A percentile compares a stretch with the other conserved stretches of the same genome.
Evolutionary conservation across 2,888 invertebrate species (phyloP).

Genomic region (Palloptera scutellata): DNA sequence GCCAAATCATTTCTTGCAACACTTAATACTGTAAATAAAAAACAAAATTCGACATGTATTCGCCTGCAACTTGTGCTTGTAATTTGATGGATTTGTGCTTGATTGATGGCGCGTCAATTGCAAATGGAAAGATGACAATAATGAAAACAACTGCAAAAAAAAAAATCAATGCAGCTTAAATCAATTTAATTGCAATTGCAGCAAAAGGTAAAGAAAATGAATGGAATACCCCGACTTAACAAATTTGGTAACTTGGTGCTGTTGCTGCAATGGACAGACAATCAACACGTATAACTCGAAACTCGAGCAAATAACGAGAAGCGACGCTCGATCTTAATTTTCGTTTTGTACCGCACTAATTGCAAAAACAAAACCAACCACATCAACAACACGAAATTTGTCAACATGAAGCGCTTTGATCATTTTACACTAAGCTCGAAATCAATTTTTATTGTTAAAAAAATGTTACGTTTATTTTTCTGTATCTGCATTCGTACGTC

Average conservation of each 20-base stretch:
- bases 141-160: not conserved
- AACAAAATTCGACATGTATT: not conserved
- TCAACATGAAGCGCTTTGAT: constrained; percentile 46
- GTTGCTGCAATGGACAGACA: no score
- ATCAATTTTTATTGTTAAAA: constrained; percentile 52
- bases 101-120: not conserved
- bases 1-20: constrained; percentile 1
- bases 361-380: constrained; percentile 30
- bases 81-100: not conserved
- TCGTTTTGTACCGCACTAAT: constrained; percentile 1
- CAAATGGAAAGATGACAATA: constrained; percentile 11
- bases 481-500: no score
- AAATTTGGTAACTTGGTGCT: no score
- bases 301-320: no score
- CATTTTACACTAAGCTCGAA: constrained; percentile 52
- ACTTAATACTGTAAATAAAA: not conserved
- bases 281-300: no score
- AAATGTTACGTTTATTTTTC: constrained; percentile 5
- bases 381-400: constrained; percentile 22
- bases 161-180: not conserved
- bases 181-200: constrained; percentile 1
- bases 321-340: no score
- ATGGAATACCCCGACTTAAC: no score
- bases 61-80: not conserved
- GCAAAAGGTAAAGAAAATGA: not conserved